A percentile compares a stretch with the other conserved stretches of the same genome.
phyloP scores from a whole-genome alignment of 2,888 invertebrate genomes.

The Pomacea canaliculata region DNA sequence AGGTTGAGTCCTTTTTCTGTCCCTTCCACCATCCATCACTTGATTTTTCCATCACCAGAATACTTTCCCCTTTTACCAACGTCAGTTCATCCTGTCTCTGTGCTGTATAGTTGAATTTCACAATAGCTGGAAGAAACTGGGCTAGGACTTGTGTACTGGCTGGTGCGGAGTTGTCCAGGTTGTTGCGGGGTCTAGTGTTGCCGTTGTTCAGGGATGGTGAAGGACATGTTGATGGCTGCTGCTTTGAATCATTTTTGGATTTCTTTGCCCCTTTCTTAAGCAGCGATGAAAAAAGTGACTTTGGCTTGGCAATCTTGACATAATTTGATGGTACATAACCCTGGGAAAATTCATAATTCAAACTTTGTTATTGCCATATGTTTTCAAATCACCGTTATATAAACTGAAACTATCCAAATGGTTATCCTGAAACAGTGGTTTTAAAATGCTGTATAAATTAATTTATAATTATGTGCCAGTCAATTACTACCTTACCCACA shows the following conservation, averaged over 20 bases:
- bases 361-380: neutral
- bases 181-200: conserved; percentile 22
- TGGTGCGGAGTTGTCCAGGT: conserved; percentile 20
- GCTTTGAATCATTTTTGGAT: conserved; percentile 34
- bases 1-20: conserved; percentile 68
- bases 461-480: too few relatives aligned
- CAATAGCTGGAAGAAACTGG: conserved; percentile 73
- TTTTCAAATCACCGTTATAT: neutral
- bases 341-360: conserved; percentile 1
- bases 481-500: too few relatives aligned
- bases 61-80: conserved; percentile 92
- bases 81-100: conserved; percentile 96
- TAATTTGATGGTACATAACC: conserved; percentile 99
- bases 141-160: conserved; percentile 27
- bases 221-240: conserved; percentile 25
- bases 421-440: too few relatives aligned
- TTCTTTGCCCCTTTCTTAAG: conserved; percentile 63
- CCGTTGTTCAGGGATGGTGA: conserved; percentile 35
- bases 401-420: too few relatives aligned
- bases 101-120: conserved; percentile 87
- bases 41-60: conserved; percentile 94
- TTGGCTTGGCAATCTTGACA: conserved; percentile 87
- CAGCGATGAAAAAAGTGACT: conserved; percentile 64
- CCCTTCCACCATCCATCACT: conserved; percentile 99
- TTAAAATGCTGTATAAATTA: neutral